Base-by-base conservation (phyloP, 2,797 vertebrate genomes). In the Enteromius trimaculatus region DNA sequence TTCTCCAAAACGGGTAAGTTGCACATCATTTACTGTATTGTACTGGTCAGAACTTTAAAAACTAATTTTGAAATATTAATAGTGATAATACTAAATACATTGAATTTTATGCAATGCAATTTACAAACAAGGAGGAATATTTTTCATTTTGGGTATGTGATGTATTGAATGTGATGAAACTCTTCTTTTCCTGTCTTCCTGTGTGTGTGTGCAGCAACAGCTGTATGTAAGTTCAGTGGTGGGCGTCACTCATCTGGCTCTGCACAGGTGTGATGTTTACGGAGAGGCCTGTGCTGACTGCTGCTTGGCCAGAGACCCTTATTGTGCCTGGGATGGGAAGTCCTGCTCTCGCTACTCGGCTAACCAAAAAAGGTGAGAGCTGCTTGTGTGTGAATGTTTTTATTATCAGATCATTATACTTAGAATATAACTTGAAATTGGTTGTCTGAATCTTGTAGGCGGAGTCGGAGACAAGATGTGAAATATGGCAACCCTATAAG, bases 241-340 rank as follows among this genome's bases (percentile, higher is more conserved):
- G 84, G 98, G 98, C 0, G 96, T 99, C 86, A 99, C 98, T 4
- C 98, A 99, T 89, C 92, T 99, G 92, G 96, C 98, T 39, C 96
- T 99, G 78, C 98, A 99, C 87, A 97, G 98, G 88, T 99, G 98
- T 4, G 96, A 98, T 0, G 95, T 98, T 0, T 99, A 99, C 0
- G 98, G 98, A 4, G 96, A 97, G 31, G 98, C 95, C 55, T 99
- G 98, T 2, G 98, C 98, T 0, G 98, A 99, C 93, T 99, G 98
- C 94, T 99, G 98, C 90, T 95, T 99, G 11, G 98, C 98, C 64
- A 93, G 98, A 75, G 98, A 99, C 81, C 98, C 98, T 0, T 99
- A 99, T 93, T 99, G 98, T 0, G 98, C 98, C 91, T 99, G 98
- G 98, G 98, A 99, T 0, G 98, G 98, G 80, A 99, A 97, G 55